Evolutionary conservation across 2,113 vertebrate species (phyloP).

Genomic region (Heliornis fulica): DNA sequence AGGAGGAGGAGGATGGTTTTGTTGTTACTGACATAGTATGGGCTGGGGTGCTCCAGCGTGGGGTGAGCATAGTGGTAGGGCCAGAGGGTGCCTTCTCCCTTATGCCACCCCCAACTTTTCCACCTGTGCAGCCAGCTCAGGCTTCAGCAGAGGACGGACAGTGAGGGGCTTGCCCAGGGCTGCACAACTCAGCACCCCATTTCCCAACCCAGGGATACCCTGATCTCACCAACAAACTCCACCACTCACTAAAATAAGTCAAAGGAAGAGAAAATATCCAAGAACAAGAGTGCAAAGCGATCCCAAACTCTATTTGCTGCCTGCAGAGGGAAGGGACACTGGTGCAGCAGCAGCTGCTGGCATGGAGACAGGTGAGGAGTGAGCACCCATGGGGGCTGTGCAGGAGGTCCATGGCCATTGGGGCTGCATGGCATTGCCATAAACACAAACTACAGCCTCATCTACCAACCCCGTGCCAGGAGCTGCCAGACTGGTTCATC

Average conservation of each 20-base stretch:
- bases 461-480: background rate
- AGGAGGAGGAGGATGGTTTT: background rate
- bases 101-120: rapidly evolving
- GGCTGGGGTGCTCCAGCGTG: background rate
- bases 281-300: background rate
- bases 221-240: background rate
- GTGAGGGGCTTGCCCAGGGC: background rate
- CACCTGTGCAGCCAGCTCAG: rapidly evolving
- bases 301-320: background rate
- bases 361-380: rapidly evolving
- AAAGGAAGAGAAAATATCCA: background rate
- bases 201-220: background rate
- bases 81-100: background rate
- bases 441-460: background rate
- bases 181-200: background rate
- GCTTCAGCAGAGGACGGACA: background rate
- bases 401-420: rapidly evolving
- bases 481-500: background rate
- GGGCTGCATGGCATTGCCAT: background rate
- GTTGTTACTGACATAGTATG: background rate
- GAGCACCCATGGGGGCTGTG: background rate
- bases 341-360: background rate
- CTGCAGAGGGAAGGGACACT: background rate
- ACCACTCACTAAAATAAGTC: background rate
- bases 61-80: background rate